Conservation (phyloP, 92 coral and sea anemone genomes). For the Parazoanthus atlanticus region DNA sequence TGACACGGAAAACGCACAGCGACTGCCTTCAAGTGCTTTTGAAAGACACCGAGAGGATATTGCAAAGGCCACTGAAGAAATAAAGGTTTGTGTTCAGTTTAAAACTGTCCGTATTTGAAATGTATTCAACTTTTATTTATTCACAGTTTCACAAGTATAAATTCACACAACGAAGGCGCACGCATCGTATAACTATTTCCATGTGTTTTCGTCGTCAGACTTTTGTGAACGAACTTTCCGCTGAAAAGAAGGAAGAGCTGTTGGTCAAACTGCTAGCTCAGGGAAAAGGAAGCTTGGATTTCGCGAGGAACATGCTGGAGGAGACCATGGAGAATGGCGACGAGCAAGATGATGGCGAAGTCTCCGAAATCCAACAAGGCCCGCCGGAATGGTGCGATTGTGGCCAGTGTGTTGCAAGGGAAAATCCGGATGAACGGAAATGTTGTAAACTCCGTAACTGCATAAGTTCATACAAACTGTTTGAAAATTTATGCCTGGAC, state of each 20-base stretch:
- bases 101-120: not conserved
- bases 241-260: slow-evolving; percentile 19
- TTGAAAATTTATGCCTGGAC: slow-evolving; percentile 43
- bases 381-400: slow-evolving; percentile 58
- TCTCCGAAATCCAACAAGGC: not conserved
- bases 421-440: slow-evolving; percentile 10
- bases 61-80: slow-evolving; percentile 39
- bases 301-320: slow-evolving; percentile 19
- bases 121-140: not conserved
- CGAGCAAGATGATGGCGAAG: not conserved
- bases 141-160: not conserved
- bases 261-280: slow-evolving; percentile 30
- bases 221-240: slow-evolving; percentile 24
- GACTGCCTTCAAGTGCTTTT: slow-evolving; percentile 46
- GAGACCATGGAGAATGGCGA: not conserved
- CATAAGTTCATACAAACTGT: slow-evolving; percentile 25
- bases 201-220: slow-evolving; percentile 19
- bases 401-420: not conserved
- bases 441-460: slow-evolving; percentile 7
- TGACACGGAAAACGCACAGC: slow-evolving; percentile 15
- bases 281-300: slow-evolving; percentile 57
- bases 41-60: slow-evolving; percentile 38
- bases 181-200: not conserved
- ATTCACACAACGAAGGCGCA: not conserved
- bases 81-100: slow-evolving; percentile 3